Evolutionary conservation across 2,113 vertebrate species (phyloP).

Genomic region (Anhinga rufa): DNA sequence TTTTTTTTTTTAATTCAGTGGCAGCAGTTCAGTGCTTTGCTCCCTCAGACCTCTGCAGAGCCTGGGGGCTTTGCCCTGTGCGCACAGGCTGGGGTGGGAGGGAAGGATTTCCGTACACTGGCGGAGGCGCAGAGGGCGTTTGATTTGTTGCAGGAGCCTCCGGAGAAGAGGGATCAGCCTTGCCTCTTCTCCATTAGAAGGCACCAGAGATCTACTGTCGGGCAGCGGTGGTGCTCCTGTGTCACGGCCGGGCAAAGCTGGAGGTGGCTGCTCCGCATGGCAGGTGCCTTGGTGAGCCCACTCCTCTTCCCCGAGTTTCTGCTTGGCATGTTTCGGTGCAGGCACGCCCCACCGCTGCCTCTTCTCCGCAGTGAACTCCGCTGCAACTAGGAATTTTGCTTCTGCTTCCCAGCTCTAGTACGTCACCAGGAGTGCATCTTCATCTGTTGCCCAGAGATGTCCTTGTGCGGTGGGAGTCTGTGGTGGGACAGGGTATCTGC

Average conservation of each 20-base stretch:
- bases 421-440: not conserved
- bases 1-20: not conserved
- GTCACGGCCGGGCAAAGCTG: not conserved
- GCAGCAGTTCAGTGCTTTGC: not conserved
- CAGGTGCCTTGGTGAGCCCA: too few species aligned
- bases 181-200: not conserved
- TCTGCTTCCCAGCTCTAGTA: not conserved
- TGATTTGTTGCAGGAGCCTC: not conserved
- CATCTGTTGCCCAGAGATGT: not conserved
- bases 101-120: not conserved
- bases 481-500: not conserved
- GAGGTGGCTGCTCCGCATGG: fast-evolving
- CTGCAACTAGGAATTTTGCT: too few species aligned
- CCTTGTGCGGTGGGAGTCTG: not conserved
- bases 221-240: fast-evolving
- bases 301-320: not conserved
- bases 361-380: not conserved
- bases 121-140: fast-evolving
- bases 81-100: fast-evolving
- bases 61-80: too few species aligned
- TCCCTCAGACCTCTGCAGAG: not conserved
- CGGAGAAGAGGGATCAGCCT: not conserved
- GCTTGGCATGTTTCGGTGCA: not conserved
- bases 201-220: not conserved
- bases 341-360: not conserved